Conservation (phyloP, 2,113 vertebrate species). For the Heterotis niloticus region DNA sequence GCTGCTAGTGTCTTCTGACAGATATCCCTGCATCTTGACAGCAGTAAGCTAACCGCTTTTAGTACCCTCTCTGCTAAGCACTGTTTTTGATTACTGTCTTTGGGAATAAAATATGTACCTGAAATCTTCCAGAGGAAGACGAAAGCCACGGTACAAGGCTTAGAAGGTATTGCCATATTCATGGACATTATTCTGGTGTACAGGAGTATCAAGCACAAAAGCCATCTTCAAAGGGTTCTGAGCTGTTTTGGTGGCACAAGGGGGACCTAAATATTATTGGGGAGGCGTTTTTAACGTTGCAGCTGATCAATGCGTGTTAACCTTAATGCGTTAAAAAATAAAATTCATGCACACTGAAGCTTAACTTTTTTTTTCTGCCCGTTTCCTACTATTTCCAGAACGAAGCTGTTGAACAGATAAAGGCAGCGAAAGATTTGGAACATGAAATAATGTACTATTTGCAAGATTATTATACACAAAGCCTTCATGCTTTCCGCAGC, state of each 20-base stretch:
- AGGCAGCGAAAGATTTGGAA: neutral
- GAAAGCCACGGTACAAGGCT: constrained; percentile 3
- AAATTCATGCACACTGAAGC: neutral
- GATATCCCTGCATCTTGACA: constrained; percentile 14
- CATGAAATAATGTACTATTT: constrained; percentile 8
- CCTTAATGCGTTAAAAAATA: no score
- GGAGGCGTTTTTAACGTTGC: no score
- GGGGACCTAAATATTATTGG: no score
- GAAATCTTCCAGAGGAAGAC: neutral
- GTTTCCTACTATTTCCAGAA: neutral
- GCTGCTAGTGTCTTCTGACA: constrained; percentile 26
- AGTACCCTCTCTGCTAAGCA: constrained; percentile 18
- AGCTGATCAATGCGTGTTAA: no score
- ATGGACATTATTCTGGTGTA: constrained; percentile 20
- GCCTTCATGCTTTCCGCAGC: neutral
- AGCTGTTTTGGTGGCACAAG: no score
- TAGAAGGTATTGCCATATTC: neutral
- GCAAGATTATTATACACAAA: neutral
- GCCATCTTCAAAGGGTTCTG: neutral
- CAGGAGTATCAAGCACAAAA: neutral
- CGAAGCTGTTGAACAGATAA: neutral
- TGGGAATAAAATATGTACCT: constrained; percentile 6
- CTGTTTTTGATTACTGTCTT: constrained; percentile 10
- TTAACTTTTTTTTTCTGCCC: neutral
- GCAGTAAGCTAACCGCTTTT: constrained; percentile 18